Percentiles rank a stretch among this genome's conserved stretches.
Evolutionary conservation across 2,888 invertebrate species (phyloP).

Genomic region (Mamestra brassicae): DNA sequence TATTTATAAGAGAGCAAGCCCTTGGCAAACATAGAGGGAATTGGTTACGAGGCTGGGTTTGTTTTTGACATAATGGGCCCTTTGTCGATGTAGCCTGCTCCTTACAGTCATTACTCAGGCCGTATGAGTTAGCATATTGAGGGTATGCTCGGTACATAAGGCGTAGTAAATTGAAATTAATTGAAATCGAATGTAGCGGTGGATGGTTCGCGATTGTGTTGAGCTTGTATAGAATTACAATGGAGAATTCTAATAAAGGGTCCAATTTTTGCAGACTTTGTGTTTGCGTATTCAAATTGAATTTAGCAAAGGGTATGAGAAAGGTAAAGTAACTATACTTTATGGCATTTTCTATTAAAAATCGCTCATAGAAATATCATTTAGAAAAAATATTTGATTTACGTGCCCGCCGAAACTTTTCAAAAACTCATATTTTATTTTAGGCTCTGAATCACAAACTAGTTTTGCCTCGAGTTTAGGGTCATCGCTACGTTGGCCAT

Average conservation of each 20-base stretch:
- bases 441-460: constrained; percentile 23
- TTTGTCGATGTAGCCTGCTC: constrained; percentile 81
- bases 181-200: constrained; percentile 63
- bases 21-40: constrained; percentile 87
- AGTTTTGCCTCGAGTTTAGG: constrained; percentile 26
- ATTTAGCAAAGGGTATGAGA: constrained; percentile 6
- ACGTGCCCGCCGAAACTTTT: constrained; percentile 19
- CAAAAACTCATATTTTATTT: constrained; percentile 35
- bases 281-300: constrained; percentile 13
- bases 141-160: constrained; percentile 61
- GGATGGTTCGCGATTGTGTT: constrained; percentile 54
- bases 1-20: constrained; percentile 88
- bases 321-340: neutral
- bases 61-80: constrained; percentile 88
- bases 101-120: constrained; percentile 80
- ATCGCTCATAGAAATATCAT: neutral
- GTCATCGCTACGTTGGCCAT: constrained; percentile 29
- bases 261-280: constrained; percentile 26
- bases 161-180: constrained; percentile 68
- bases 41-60: constrained; percentile 82
- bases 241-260: constrained; percentile 32
- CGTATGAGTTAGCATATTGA: constrained; percentile 79
- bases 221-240: constrained; percentile 40
- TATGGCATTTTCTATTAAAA: neutral
- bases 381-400: constrained; percentile 6